A percentile compares a stretch with the other conserved stretches of the same genome.
phyloP scores from a whole-genome alignment of 2,113 vertebrate species.

The Melozone crissalis region DNA sequence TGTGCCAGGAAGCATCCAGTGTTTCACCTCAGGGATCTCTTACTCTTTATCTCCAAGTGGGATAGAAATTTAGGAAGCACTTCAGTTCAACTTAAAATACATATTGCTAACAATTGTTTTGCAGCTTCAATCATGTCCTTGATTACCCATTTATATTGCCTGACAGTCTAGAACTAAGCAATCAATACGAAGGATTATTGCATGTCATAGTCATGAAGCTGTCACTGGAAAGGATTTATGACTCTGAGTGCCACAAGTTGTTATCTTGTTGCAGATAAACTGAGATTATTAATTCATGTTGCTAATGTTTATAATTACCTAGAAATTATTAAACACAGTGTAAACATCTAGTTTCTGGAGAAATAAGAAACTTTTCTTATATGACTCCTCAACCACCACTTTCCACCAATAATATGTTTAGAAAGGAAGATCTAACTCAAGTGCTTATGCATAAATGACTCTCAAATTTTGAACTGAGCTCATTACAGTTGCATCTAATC shows the following conservation, averaged over 20 bases:
- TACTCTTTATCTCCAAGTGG: neutral
- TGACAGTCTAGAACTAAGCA: neutral
- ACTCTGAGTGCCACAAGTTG: neutral
- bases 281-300: neutral
- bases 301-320: neutral
- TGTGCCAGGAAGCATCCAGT: neutral
- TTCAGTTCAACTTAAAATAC: neutral
- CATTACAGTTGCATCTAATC: neutral
- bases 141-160: neutral
- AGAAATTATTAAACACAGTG: neutral
- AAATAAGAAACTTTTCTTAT: neutral
- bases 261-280: neutral
- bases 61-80: neutral
- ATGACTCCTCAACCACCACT: neutral
- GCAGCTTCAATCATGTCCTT: neutral
- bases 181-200: neutral
- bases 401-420: neutral
- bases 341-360: neutral
- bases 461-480: neutral
- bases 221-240: neutral
- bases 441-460: neutral
- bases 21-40: neutral
- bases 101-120: neutral
- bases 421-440: neutral
- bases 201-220: neutral